These are phyloP conservation scores for Nemotelus pantherinus DNA, from an alignment of 2,888 invertebrate species.

Conservation along the genomic window DNA sequence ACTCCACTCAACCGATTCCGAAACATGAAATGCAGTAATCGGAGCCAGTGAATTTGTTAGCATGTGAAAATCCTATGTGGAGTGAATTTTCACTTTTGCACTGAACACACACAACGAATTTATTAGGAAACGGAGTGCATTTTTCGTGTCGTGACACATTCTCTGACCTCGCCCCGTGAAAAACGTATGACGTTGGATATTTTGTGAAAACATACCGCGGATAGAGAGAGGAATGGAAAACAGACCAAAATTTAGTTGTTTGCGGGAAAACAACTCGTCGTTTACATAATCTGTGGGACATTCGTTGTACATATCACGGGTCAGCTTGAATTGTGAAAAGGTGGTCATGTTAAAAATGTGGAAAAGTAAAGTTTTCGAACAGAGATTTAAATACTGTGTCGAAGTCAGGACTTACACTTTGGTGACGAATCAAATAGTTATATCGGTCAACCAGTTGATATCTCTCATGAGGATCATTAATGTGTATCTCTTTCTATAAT, in stretches of 20 bases:
- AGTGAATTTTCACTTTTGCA: constrained; percentile 5
- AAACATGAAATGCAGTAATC: background rate
- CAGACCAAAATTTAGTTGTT: constrained; percentile 30
- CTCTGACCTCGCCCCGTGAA: background rate
- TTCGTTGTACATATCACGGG: background rate
- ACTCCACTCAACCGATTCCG: background rate
- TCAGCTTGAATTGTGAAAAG: too few species aligned
- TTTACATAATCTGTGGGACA: constrained; percentile 4
- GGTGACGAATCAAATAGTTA: too few species aligned
- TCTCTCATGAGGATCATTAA: too few species aligned
- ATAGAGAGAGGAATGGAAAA: background rate
- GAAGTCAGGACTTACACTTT: too few species aligned
- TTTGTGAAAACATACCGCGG: too few species aligned
- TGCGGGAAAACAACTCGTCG: constrained; percentile 12
- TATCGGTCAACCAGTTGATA: too few species aligned
- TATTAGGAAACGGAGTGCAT: constrained; percentile 10
- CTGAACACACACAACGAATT: background rate
- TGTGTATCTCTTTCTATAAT: too few species aligned
- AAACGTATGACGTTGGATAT: background rate
- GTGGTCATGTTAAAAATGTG: too few species aligned
- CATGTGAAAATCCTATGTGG: background rate
- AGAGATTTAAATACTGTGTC: too few species aligned
- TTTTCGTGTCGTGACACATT: background rate
- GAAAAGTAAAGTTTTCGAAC: too few species aligned
- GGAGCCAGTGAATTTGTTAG: background rate